Conservation (phyloP, 2,888 invertebrate genomes). For the Boloria selene region DNA sequence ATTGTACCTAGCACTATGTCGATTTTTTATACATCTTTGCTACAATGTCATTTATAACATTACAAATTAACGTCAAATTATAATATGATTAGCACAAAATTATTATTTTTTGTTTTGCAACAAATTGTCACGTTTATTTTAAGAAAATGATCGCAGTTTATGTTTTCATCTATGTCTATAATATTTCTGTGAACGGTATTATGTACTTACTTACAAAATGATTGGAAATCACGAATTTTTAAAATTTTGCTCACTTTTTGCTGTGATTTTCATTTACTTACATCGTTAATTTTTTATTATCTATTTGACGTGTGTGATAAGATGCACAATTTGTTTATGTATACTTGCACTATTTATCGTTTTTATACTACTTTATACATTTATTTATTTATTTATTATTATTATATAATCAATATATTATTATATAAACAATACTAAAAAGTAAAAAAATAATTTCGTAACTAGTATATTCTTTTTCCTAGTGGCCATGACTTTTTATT, state of each 20-base stretch:
- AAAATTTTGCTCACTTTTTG: constrained; percentile 20
- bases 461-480: too few relatives aligned
- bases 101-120: neutral
- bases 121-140: neutral
- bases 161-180: neutral
- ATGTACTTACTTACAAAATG: constrained; percentile 31
- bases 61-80: neutral
- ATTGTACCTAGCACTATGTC: constrained; percentile 2
- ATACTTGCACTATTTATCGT: too few relatives aligned
- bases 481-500: too few relatives aligned
- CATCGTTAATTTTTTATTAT: too few relatives aligned
- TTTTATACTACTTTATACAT: too few relatives aligned
- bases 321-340: neutral
- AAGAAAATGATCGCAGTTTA: neutral
- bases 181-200: constrained; percentile 4
- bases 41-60: neutral
- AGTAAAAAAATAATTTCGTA: too few relatives aligned
- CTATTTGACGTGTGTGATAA: too few relatives aligned
- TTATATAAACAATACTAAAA: too few relatives aligned
- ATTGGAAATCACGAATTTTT: constrained; percentile 15
- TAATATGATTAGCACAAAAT: constrained; percentile 14
- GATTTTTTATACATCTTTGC: neutral
- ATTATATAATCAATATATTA: too few relatives aligned
- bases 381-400: too few relatives aligned
- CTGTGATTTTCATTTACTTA: too few relatives aligned